Conservation (phyloP, 2,797 vertebrate species). For the Smutsia temminckii region DNA sequence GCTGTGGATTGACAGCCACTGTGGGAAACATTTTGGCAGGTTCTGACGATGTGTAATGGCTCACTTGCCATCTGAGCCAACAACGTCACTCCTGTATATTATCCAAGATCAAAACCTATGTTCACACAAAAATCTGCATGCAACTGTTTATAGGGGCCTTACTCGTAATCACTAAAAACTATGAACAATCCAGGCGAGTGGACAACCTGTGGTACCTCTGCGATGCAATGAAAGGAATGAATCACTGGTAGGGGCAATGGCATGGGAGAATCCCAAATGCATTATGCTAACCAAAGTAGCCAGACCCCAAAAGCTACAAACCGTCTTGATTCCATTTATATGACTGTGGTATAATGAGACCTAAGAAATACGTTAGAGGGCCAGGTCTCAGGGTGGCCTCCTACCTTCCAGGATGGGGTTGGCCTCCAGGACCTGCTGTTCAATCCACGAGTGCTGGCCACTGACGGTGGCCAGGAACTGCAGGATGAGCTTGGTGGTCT, state of each 20-base stretch:
- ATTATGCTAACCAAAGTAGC: neutral
- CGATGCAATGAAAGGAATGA: neutral
- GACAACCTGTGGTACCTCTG: too few relatives aligned
- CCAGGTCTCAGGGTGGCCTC: neutral
- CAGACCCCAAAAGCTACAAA: neutral
- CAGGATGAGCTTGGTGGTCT: slow-evolving; percentile 95
- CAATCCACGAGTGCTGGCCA: slow-evolving; percentile 96
- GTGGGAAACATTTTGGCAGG: neutral
- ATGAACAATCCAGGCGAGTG: neutral
- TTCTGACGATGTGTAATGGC: neutral
- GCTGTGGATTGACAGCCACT: neutral
- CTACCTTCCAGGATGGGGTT: slow-evolving; percentile 97
- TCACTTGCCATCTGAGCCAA: neutral
- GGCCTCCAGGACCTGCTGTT: slow-evolving; percentile 97
- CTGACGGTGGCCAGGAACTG: slow-evolving; percentile 96
- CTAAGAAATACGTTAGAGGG: neutral
- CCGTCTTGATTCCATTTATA: neutral
- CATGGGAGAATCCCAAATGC: neutral
- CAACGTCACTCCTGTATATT: neutral
- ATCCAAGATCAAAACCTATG: neutral
- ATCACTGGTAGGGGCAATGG: too few relatives aligned
- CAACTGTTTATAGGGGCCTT: neutral
- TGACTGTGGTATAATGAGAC: neutral
- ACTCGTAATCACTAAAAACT: neutral
- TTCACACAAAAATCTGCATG: neutral